Conservation (phyloP, 1,140 invertebrate species). For the Scaptomyza hsui region DNA sequence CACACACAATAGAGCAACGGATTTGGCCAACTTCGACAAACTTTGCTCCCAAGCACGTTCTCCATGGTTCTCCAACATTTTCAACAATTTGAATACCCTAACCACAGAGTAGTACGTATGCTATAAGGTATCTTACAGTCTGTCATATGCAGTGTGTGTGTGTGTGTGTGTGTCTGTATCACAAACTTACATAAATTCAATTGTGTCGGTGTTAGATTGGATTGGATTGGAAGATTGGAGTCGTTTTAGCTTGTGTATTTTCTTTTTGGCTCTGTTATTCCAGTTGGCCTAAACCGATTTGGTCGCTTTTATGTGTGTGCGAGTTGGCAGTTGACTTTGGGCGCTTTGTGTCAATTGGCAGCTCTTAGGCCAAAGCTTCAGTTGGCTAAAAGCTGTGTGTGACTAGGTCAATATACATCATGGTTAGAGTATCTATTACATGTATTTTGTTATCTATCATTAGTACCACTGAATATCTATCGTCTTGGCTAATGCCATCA, state of each 20-base stretch:
- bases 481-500: neutral
- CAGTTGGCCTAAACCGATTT: constrained; percentile 68
- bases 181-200: constrained; percentile 67
- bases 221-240: constrained; percentile 24
- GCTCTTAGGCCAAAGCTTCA: constrained; percentile 28
- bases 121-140: neutral
- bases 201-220: constrained; percentile 48
- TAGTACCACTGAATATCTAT: neutral
- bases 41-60: constrained; percentile 18
- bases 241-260: constrained; percentile 24
- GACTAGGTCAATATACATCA: constrained; percentile 18
- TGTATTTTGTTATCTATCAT: constrained; percentile 4
- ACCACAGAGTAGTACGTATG: neutral
- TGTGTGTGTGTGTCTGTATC: no score
- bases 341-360: constrained; percentile 51
- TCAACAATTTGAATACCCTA: constrained; percentile 16
- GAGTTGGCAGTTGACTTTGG: constrained; percentile 44
- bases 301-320: constrained; percentile 16
- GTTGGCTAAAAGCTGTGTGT: constrained; percentile 16
- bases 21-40: constrained; percentile 8
- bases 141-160: constrained; percentile 1
- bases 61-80: constrained; percentile 26
- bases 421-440: constrained; percentile 5
- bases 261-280: constrained; percentile 43
- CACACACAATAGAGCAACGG: constrained; percentile 1